Conservation (phyloP, 2,888 invertebrate species). For the Polietes domitor region DNA sequence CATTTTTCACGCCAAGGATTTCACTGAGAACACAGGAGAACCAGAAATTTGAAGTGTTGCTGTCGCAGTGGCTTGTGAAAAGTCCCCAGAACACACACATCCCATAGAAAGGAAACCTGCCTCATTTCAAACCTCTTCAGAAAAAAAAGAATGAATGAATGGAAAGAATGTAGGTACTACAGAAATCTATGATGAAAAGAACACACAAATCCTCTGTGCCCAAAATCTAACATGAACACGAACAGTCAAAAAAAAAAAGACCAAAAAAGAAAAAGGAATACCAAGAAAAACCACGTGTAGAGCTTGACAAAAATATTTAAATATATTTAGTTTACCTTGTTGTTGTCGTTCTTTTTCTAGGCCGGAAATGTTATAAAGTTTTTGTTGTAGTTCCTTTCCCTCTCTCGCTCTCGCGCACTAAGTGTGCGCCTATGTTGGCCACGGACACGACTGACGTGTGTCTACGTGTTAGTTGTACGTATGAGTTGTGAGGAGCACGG, state of each 20-base stretch:
- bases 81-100: not conserved
- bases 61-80: not conserved
- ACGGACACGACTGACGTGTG: constrained; percentile 32
- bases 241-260: not conserved
- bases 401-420: not conserved
- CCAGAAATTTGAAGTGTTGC: not conserved
- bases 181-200: constrained; percentile 1
- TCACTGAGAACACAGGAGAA: not conserved
- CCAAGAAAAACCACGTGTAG: constrained; percentile 32
- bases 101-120: not conserved
- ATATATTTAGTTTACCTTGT: constrained; percentile 33
- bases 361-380: constrained; percentile 63
- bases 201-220: constrained; percentile 25
- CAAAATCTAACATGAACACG: constrained; percentile 19
- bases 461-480: constrained; percentile 35
- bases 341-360: constrained; percentile 52
- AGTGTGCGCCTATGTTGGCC: too few relatives aligned
- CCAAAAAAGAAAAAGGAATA: not conserved
- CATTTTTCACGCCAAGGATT: constrained; percentile 23
- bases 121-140: not conserved
- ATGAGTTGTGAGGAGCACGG: constrained; percentile 5
- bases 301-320: constrained; percentile 21
- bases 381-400: not conserved
- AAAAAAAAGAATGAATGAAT: not conserved
- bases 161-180: not conserved